Percentiles rank a stretch among this genome's conserved stretches.
These are phyloP conservation scores for Mesorhabditis sp. DNA, from an alignment of 2,888 invertebrate species.

Conservation along the genomic window DNA sequence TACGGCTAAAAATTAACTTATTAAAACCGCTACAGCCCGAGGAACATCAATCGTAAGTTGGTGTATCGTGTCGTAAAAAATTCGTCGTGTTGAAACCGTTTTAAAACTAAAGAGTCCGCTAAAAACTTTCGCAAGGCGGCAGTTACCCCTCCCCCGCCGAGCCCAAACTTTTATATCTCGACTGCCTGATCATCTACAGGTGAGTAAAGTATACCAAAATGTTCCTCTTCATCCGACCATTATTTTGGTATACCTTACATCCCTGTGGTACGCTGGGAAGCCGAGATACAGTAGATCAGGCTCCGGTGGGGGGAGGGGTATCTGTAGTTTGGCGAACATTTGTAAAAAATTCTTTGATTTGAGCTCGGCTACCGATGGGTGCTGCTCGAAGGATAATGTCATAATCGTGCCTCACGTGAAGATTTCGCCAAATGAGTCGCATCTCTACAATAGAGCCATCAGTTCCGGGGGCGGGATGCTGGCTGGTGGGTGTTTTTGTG, in stretches of 20 bases:
- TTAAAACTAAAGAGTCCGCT: background rate
- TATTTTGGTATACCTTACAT: too few species aligned
- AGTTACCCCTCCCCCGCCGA: too few species aligned
- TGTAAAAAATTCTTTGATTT: too few species aligned
- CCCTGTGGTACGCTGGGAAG: too few species aligned
- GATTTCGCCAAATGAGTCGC: constrained; percentile 50
- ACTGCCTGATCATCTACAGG: too few species aligned
- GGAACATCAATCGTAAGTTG: constrained; percentile 17
- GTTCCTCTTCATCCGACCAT: too few species aligned
- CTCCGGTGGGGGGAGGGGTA: background rate
- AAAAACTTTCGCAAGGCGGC: too few species aligned
- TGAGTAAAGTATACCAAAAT: too few species aligned
- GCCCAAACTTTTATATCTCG: too few species aligned
- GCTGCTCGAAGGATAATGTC: constrained; percentile 49
- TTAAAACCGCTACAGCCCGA: background rate
- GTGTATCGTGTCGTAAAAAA: background rate
- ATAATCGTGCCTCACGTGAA: constrained; percentile 57
- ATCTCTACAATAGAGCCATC: constrained; percentile 56
- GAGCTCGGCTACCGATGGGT: constrained; percentile 17
- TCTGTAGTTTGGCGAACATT: too few species aligned
- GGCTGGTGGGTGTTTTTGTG: constrained; percentile 41
- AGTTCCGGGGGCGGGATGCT: constrained; percentile 53
- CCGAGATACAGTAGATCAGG: background rate
- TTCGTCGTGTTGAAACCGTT: background rate
- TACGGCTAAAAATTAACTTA: background rate